phyloP scores from a whole-genome alignment of 2,113 vertebrate genomes.

The Myotis davidii region DNA sequence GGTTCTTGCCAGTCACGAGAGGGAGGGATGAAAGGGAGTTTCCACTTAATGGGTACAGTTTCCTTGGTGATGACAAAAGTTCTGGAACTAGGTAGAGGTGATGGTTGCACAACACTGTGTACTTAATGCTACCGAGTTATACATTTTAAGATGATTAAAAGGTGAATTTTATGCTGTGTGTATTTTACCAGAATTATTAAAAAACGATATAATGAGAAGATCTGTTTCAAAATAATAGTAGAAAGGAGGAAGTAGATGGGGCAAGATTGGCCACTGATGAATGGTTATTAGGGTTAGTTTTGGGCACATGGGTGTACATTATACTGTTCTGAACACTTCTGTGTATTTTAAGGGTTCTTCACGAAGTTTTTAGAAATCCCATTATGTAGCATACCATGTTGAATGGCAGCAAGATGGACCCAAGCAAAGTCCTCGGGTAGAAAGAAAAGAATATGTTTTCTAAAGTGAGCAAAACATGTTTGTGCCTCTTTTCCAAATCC shows the following conservation, averaged over 20 bases:
- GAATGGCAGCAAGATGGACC: neutral
- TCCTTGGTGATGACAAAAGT: neutral
- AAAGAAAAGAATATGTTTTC: slow-evolving; percentile 28
- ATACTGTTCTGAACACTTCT: neutral
- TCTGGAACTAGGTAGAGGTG: neutral
- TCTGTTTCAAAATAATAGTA: neutral
- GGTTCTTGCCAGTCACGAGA: neutral
- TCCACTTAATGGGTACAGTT: neutral
- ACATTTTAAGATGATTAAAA: slow-evolving; percentile 2
- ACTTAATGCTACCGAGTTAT: neutral
- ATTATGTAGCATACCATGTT: neutral
- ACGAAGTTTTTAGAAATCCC: neutral
- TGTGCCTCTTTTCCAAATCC: neutral
- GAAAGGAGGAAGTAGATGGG: neutral
- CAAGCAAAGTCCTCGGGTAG: neutral
- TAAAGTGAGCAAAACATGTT: slow-evolving; percentile 8
- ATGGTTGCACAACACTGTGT: neutral
- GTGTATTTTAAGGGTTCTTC: neutral
- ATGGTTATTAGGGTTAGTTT: neutral
- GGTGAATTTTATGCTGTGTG: neutral
- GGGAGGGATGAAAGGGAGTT: neutral
- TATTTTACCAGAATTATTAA: neutral
- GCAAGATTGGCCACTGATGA: neutral
- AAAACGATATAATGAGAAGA: neutral
- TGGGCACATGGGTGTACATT: too few relatives aligned